Conservation (phyloP, 2,113 vertebrate species). For the Epinephelus cyanopodus region DNA sequence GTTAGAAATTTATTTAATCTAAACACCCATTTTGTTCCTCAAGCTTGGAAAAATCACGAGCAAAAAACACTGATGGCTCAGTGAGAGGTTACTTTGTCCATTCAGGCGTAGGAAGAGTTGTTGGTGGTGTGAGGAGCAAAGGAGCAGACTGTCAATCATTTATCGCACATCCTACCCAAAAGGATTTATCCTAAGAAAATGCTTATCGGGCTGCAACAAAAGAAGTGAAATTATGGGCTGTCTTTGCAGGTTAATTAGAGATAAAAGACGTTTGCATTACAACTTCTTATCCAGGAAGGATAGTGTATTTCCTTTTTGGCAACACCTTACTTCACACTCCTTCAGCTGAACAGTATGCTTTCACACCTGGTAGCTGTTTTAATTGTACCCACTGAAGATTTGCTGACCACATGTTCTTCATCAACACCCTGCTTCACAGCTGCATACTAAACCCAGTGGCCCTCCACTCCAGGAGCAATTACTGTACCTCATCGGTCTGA, state of each 20-base stretch:
- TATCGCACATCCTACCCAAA: not conserved
- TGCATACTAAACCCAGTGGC: constrained; percentile 3
- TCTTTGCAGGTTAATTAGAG: not conserved
- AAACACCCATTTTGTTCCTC: not conserved
- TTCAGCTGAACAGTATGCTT: not conserved
- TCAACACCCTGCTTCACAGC: constrained; percentile 17
- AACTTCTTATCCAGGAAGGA: not conserved
- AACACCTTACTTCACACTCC: not conserved
- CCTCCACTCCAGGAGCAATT: not conserved
- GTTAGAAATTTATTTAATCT: not conserved
- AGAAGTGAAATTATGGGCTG: not conserved
- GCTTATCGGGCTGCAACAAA: not conserved
- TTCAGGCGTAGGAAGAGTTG: not conserved
- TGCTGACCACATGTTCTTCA: constrained; percentile 16
- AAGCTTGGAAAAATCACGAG: not conserved
- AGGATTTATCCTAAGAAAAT: not conserved
- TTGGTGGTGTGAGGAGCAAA: not conserved
- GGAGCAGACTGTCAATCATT: not conserved
- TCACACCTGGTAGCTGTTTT: constrained; percentile 14
- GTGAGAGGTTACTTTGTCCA: not conserved
- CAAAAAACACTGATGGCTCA: not conserved
- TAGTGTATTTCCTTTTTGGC: not conserved
- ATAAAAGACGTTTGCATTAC: not conserved
- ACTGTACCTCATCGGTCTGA: not conserved
- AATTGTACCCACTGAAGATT: not conserved